Evolutionary conservation across 1,140 invertebrate genomes (phyloP).

Genomic region (Cyphomyrmex costatus): DNA sequence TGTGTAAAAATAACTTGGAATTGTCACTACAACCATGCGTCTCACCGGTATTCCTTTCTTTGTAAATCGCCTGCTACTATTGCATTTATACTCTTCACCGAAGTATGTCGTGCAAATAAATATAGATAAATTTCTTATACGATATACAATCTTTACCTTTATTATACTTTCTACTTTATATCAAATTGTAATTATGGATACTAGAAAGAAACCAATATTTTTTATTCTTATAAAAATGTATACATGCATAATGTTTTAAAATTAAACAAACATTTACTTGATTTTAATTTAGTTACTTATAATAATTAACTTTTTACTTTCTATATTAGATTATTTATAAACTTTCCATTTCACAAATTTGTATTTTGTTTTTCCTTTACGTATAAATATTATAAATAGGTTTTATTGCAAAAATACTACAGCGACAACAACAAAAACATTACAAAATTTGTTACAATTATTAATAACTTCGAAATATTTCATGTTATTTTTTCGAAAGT

Average conservation of each 20-base stretch:
- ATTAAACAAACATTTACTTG: neutral
- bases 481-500: constrained; percentile 55
- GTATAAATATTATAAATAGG: neutral
- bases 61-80: constrained; percentile 62
- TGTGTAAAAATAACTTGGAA: constrained; percentile 56
- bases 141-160: constrained; percentile 70
- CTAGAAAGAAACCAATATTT: constrained; percentile 11
- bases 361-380: neutral
- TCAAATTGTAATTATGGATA: neutral
- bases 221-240: neutral
- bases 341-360: neutral
- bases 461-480: constrained; percentile 13
- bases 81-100: constrained; percentile 70
- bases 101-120: constrained; percentile 74
- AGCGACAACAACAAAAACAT: neutral
- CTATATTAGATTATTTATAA: neutral
- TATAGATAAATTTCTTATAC: constrained; percentile 72
- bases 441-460: neutral
- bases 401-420: neutral
- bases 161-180: constrained; percentile 53
- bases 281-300: constrained; percentile 3
- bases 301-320: neutral
- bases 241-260: neutral
- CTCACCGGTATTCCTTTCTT: constrained; percentile 57
- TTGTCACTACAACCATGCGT: constrained; percentile 40